Percentiles rank a stretch among this genome's conserved stretches.
Evolutionary conservation across 2,797 vertebrate genomes (phyloP).

Genomic region (Acanthornis magna): DNA sequence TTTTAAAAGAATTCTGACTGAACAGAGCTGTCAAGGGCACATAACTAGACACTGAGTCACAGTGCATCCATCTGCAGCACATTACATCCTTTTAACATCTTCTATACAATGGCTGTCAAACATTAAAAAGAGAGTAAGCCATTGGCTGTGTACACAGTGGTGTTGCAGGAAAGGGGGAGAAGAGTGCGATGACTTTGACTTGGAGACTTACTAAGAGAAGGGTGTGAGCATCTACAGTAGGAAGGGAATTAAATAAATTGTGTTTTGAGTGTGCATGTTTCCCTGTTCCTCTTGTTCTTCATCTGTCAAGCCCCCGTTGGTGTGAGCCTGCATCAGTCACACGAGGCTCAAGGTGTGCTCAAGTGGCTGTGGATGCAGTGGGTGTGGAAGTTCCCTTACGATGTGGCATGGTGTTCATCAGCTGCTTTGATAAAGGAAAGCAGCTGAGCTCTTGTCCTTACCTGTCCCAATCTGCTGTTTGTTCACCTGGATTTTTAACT

Average conservation of each 20-base stretch:
- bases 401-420: neutral
- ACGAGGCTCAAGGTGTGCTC: neutral
- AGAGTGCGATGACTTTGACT: neutral
- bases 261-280: neutral
- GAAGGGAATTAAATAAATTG: neutral
- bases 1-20: constrained; percentile 29
- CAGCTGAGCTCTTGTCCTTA: neutral
- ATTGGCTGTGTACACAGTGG: neutral
- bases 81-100: constrained; percentile 19
- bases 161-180: neutral
- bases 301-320: neutral
- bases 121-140: neutral
- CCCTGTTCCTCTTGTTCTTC: neutral
- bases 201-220: neutral
- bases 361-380: neutral
- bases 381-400: neutral
- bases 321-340: neutral
- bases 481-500: constrained; percentile 44
- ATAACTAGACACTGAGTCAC: constrained; percentile 66
- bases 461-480: neutral
- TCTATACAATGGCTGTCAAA: neutral
- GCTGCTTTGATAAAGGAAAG: neutral
- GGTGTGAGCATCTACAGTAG: neutral
- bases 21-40: constrained; percentile 35
- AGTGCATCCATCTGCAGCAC: constrained; percentile 25